Evolutionary conservation across 2,113 vertebrate species (phyloP).

Genomic region (Ciconia boyciana): DNA sequence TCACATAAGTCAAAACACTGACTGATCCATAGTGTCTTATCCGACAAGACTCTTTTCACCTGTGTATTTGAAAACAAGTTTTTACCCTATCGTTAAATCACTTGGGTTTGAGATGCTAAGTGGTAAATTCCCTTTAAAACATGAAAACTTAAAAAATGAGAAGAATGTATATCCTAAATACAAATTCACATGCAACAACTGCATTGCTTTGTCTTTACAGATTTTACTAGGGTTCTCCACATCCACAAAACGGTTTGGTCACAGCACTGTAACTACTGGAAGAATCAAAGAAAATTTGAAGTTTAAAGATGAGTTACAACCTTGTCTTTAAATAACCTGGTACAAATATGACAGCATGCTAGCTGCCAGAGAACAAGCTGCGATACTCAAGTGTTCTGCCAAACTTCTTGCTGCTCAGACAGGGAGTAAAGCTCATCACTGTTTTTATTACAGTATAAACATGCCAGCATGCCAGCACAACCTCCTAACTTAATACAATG

Average conservation of each 20-base stretch:
- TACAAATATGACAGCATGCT: neutral
- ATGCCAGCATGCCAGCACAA: neutral
- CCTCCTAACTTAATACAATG: neutral
- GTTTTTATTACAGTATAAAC: neutral
- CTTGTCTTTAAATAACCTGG: neutral
- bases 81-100: neutral
- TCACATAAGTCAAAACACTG: neutral
- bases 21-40: neutral
- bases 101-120: neutral
- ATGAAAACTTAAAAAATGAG: neutral
- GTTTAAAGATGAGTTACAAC: neutral
- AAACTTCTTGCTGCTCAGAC: neutral
- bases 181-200: neutral
- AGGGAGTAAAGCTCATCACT: neutral
- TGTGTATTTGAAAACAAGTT: neutral
- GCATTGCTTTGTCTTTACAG: neutral
- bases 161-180: neutral
- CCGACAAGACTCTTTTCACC: neutral
- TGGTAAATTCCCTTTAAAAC: neutral
- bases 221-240: neutral
- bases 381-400: neutral
- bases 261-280: neutral
- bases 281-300: neutral
- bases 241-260: neutral
- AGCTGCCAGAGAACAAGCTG: neutral